Percentiles rank a stretch among this genome's conserved stretches.
Evolutionary conservation across 2,888 invertebrate species (phyloP).

Genomic region (Limnephilus auricula): DNA sequence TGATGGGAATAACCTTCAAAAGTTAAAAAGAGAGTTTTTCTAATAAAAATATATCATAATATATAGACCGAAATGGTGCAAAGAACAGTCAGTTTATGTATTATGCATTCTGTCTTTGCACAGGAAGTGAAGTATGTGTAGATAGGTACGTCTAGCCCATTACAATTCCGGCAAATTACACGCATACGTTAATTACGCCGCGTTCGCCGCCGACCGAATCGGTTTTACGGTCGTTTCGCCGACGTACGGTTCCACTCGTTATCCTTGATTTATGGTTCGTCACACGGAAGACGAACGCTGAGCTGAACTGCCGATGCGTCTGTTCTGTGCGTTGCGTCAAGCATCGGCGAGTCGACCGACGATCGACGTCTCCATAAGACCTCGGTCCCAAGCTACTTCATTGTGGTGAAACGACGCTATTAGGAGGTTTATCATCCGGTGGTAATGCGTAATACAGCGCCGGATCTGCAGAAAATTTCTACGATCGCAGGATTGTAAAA

Average conservation of each 20-base stretch:
- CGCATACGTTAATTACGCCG: slow-evolving; percentile 28
- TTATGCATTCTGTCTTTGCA: neutral
- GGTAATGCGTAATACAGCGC: neutral
- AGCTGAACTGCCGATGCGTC: slow-evolving; percentile 19
- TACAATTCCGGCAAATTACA: slow-evolving; percentile 19
- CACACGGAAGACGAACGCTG: slow-evolving; percentile 27
- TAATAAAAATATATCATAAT: too few relatives aligned
- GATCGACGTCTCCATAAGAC: neutral
- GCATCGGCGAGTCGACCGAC: neutral
- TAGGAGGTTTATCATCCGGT: neutral
- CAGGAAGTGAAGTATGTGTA: neutral
- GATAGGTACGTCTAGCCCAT: neutral
- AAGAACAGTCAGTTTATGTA: neutral
- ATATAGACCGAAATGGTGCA: too few relatives aligned
- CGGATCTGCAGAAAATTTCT: neutral
- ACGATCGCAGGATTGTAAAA: neutral
- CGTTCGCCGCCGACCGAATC: slow-evolving; percentile 7
- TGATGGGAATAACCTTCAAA: too few relatives aligned
- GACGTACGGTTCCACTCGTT: slow-evolving; percentile 35
- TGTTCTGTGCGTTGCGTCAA: slow-evolving; percentile 2
- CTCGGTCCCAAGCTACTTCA: neutral
- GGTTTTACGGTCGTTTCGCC: slow-evolving; percentile 17
- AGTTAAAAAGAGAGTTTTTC: too few relatives aligned
- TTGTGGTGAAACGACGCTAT: neutral
- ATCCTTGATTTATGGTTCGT: slow-evolving; percentile 45